Conservation (phyloP, 2,888 invertebrate species). For the Anorthoa munda region DNA sequence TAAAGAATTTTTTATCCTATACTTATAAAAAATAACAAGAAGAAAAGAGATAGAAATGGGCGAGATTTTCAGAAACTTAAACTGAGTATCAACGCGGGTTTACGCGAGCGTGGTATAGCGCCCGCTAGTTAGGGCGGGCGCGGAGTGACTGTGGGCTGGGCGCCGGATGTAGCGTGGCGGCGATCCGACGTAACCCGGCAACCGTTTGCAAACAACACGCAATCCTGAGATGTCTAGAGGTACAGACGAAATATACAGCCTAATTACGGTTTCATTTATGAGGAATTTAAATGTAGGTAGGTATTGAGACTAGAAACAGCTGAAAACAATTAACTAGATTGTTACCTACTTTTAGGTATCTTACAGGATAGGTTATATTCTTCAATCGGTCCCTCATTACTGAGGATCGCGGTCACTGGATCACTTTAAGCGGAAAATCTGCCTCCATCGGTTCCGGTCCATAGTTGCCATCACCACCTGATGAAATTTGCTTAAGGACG, state of each 20-base stretch:
- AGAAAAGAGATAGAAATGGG: neutral
- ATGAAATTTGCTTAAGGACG: no score
- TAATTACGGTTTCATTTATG: constrained; percentile 41
- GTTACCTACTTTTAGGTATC: no score
- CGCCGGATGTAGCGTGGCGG: constrained; percentile 83
- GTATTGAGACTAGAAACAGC: neutral
- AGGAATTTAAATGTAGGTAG: constrained; percentile 28
- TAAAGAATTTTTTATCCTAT: neutral
- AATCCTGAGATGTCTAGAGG: constrained; percentile 57
- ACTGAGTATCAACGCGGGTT: constrained; percentile 39
- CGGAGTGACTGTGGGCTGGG: constrained; percentile 80
- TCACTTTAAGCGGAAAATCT: no score
- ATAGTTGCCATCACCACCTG: no score
- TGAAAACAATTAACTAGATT: neutral
- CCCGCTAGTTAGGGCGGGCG: constrained; percentile 80
- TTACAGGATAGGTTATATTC: neutral
- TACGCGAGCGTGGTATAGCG: constrained; percentile 54
- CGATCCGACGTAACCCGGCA: constrained; percentile 82
- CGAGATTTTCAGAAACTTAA: constrained; percentile 32
- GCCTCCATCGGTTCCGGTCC: no score
- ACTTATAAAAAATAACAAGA: constrained; percentile 1
- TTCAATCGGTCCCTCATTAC: no score
- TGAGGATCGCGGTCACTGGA: no score
- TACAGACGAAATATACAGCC: constrained; percentile 32
- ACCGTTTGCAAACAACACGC: constrained; percentile 88